Conservation (phyloP, 2,797 vertebrate species). For the Heliangelus exortis region DNA sequence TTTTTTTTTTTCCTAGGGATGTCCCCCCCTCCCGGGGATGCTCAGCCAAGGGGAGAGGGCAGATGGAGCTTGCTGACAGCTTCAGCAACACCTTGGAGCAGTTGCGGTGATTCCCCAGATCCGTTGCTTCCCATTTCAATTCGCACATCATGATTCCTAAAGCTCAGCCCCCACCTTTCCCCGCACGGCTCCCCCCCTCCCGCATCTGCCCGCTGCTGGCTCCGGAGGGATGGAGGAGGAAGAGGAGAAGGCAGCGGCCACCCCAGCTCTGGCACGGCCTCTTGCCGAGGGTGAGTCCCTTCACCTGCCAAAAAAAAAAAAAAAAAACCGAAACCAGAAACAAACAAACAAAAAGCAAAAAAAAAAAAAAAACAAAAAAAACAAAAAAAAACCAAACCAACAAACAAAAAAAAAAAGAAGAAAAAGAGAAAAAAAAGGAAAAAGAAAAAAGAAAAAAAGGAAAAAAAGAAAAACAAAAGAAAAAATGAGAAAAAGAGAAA, state of each 20-base stretch:
- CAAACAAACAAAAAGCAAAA: no score
- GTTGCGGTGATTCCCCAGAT: slow-evolving; percentile 61
- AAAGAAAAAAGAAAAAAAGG: no score
- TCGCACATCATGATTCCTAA: slow-evolving; percentile 74
- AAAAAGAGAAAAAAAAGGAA: no score
- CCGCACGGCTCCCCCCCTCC: slow-evolving; percentile 36
- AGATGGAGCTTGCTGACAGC: slow-evolving; percentile 70
- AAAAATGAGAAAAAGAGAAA: no score
- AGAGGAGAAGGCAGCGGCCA: neutral
- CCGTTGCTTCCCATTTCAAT: slow-evolving; percentile 72
- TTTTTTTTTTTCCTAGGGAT: neutral
- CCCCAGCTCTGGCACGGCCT: neutral
- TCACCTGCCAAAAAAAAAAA: neutral
- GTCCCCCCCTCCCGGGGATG: neutral
- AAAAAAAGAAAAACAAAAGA: no score
- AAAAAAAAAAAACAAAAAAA: no score
- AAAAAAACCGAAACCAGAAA: no score
- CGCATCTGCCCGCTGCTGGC: neutral
- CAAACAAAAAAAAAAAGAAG: no score
- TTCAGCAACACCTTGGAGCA: slow-evolving; percentile 73
- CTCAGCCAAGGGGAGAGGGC: slow-evolving; percentile 49
- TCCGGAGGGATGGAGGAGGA: neutral
- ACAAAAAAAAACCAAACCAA: no score
- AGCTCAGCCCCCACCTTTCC: slow-evolving; percentile 67
- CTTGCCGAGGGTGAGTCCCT: neutral